phyloP scores from a whole-genome alignment of 2,113 vertebrate genomes.

The Pterocles burchelli region DNA sequence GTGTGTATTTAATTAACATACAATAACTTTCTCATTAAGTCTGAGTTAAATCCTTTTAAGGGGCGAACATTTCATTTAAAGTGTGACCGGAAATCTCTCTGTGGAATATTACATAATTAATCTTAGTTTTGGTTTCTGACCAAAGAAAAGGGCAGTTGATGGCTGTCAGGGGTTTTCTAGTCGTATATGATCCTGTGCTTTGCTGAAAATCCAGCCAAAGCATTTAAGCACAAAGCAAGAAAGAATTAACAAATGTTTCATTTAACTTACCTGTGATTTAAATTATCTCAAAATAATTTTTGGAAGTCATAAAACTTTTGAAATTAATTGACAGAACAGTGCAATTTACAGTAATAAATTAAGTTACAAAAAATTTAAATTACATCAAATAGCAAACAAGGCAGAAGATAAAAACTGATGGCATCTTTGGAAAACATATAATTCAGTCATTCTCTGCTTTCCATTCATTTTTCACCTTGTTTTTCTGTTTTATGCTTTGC shows the following conservation, averaged over 20 bases:
- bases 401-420: not conserved
- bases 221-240: not conserved
- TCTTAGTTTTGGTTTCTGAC: constrained; percentile 36
- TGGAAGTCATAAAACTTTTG: not conserved
- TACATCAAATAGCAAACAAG: not conserved
- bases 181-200: not conserved
- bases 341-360: not conserved
- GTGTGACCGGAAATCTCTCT: constrained; percentile 60
- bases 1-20: constrained; percentile 80
- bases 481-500: not conserved
- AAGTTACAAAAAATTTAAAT: not conserved
- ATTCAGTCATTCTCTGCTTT: not conserved
- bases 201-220: constrained; percentile 27
- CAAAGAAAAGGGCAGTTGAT: not conserved
- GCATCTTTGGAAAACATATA: not conserved
- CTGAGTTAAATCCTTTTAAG: constrained; percentile 73
- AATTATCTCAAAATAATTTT: constrained; percentile 1
- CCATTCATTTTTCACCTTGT: not conserved
- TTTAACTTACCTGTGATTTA: not conserved
- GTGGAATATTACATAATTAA: constrained; percentile 55
- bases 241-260: not conserved
- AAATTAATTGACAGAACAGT: not conserved
- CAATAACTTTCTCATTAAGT: constrained; percentile 79
- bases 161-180: not conserved
- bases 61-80: constrained; percentile 69